Conservation (phyloP, 2,888 invertebrate species). For the Ophion ellenae region DNA sequence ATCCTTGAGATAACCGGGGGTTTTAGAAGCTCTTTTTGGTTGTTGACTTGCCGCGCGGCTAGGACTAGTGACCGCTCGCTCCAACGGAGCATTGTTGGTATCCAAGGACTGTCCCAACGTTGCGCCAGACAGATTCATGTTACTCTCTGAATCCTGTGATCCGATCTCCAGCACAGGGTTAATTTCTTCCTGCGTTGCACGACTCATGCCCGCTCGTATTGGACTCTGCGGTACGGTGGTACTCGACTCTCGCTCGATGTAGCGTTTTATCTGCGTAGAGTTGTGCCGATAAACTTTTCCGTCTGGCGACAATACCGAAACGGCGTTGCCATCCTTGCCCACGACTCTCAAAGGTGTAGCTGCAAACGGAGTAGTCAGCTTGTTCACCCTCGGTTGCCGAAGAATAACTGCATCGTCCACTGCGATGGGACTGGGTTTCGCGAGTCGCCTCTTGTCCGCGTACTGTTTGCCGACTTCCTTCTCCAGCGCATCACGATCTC, state of each 20-base stretch:
- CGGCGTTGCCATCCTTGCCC: background rate
- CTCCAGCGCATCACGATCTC: background rate
- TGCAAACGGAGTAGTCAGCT: background rate
- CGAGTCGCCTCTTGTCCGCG: background rate
- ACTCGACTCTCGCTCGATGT: too few species aligned
- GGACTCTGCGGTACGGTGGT: too few species aligned
- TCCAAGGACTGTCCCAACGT: too few species aligned
- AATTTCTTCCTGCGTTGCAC: too few species aligned
- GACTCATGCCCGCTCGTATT: too few species aligned
- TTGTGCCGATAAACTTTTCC: too few species aligned
- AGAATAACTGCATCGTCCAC: background rate
- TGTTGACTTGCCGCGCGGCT: background rate
- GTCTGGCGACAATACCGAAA: too few species aligned
- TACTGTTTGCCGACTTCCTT: constrained; percentile 6
- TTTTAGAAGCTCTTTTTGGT: background rate
- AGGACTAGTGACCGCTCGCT: background rate
- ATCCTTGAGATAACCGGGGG: background rate
- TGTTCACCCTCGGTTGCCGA: background rate
- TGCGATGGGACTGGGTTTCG: background rate
- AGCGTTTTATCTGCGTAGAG: too few species aligned
- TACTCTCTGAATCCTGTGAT: too few species aligned
- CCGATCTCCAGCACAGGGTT: too few species aligned
- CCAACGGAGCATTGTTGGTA: background rate
- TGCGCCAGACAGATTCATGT: too few species aligned
- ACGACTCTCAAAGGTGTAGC: background rate